Evolutionary conservation across 2,797 vertebrate genomes (phyloP).

Genomic region (Danio choprae): DNA sequence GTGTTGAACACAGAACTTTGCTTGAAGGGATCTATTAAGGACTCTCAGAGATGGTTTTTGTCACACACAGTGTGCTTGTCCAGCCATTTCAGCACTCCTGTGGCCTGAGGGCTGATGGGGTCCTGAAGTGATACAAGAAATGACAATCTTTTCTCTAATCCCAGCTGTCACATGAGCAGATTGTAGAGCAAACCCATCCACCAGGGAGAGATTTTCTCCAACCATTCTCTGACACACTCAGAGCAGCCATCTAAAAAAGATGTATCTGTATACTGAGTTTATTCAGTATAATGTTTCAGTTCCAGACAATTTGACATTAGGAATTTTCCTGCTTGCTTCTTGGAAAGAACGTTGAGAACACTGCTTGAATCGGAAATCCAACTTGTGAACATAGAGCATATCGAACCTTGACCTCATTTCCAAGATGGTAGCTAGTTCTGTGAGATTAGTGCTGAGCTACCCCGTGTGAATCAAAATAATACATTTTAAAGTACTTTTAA

Average conservation of each 20-base stretch:
- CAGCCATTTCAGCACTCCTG: neutral
- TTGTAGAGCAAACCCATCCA: neutral
- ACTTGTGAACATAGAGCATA: no score
- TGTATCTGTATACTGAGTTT: no score
- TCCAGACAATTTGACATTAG: no score
- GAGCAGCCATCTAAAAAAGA: neutral
- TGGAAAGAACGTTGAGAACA: no score
- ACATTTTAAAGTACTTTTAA: no score
- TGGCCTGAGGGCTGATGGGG: neutral
- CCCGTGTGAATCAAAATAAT: no score
- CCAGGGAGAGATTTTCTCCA: neutral
- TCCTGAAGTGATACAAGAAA: neutral
- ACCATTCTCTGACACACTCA: neutral
- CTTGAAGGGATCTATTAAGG: conserved; percentile 9
- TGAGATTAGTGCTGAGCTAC: no score
- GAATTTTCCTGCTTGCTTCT: no score
- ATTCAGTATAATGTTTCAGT: no score
- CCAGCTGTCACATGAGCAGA: neutral
- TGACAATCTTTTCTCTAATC: neutral
- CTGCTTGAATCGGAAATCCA: no score
- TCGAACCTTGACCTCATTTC: no score
- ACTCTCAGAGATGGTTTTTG: neutral
- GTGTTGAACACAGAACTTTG: neutral
- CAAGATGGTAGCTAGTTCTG: no score
- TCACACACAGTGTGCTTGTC: neutral